A percentile compares a stretch with the other conserved stretches of the same genome.
Conservation (phyloP, 2,888 invertebrate species). For the Cerastoderma edule region DNA sequence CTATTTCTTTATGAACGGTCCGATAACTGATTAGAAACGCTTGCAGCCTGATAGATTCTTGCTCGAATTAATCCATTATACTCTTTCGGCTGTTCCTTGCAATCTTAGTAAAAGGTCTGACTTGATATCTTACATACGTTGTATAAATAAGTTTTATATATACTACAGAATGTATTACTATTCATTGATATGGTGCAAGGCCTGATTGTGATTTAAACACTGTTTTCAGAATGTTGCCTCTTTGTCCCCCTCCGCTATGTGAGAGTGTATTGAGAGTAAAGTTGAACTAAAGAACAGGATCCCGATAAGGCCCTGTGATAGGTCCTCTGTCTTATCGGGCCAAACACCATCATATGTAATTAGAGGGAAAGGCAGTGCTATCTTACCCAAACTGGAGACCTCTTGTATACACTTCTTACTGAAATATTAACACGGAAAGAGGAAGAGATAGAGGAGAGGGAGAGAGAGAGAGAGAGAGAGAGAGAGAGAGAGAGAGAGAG, state of each 20-base stretch:
- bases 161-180: too few relatives aligned
- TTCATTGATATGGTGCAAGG: too few relatives aligned
- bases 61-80: constrained; percentile 78
- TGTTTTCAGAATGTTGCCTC: too few relatives aligned
- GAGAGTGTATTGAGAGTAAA: constrained; percentile 26
- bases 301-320: constrained; percentile 67
- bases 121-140: too few relatives aligned
- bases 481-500: constrained; percentile 60
- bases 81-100: not conserved
- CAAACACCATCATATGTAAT: constrained; percentile 77
- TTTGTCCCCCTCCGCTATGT: too few relatives aligned
- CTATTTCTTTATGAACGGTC: constrained; percentile 76
- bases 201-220: too few relatives aligned
- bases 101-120: too few relatives aligned
- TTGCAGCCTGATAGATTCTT: constrained; percentile 73
- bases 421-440: constrained; percentile 68
- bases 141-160: too few relatives aligned
- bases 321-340: constrained; percentile 64
- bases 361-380: constrained; percentile 72
- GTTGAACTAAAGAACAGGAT: constrained; percentile 67
- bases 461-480: constrained; percentile 70
- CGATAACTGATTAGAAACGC: constrained; percentile 73
- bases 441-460: too few relatives aligned
- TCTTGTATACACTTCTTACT: too few relatives aligned
- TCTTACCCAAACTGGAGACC: constrained; percentile 69